Base-by-base conservation (phyloP, 2,888 invertebrate species). In the Barypeithes pellucidus region DNA sequence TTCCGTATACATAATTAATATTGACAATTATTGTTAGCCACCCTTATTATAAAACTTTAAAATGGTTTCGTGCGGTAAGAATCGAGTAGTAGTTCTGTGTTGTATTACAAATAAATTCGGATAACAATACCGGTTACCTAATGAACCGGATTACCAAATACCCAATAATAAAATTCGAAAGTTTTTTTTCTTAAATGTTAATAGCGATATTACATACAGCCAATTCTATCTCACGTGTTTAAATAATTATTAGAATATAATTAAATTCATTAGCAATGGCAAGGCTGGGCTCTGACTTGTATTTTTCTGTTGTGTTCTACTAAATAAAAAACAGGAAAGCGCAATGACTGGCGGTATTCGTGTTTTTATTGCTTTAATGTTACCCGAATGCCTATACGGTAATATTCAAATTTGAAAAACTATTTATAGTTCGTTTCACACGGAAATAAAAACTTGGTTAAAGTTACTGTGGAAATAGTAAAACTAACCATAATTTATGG, bases 221-320 rank as follows among this genome's bases (percentile, higher is more conserved):
- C 60, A 66, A 66, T 66, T 71, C 65, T 39, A 59, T 54, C 52
- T 60, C 43, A 39, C 41, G 50, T 60, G 61, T 72, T 66, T 57
- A 52, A 66, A 68, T 68, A 61, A 72, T 72, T 66, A 72, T 72
- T 50, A 61, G 52, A 72, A 60, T 57, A 60, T 66, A 72, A 72
- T 72, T 72, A 72, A 72, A 72, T 72, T 72, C 66, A 72, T 72
- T 67, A 66, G 66, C 43, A 66, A 50, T 66, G 65, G 65, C 71
- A 65, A 60, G 71, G 65, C 41, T 59, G 59, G 61, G 60, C 60
- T 36, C 52, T 72, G 72, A 72, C 72, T 72, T 72, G 72, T 67
- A 60, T 50, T 66, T 72, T 72, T 61, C 11, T 16, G 33, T 50
- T 43, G 45, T 67, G 59, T 41, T 50, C 45, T 67, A 47, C 59